phyloP scores from a whole-genome alignment of 2,888 invertebrate species.

The Drosophila austrosaltans region DNA sequence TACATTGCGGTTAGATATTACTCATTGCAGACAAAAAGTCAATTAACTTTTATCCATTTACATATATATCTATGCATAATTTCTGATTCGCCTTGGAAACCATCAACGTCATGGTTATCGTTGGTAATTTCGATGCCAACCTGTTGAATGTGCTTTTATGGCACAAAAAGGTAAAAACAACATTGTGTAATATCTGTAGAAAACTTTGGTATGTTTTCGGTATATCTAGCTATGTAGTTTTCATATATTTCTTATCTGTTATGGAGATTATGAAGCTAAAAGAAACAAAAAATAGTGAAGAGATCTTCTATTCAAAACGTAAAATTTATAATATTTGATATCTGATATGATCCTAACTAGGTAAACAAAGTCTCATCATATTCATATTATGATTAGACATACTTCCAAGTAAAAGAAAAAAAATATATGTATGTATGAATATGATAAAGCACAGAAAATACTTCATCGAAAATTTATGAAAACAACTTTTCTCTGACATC shows the following conservation, averaged over 20 bases:
- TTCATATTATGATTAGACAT: neutral
- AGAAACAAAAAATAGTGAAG: neutral
- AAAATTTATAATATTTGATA: slow-evolving; percentile 11
- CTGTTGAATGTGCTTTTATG: slow-evolving; percentile 6
- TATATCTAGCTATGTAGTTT: slow-evolving; percentile 7
- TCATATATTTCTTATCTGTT: slow-evolving; percentile 41
- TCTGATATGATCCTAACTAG: neutral
- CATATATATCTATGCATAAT: slow-evolving; percentile 11
- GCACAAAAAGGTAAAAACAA: neutral
- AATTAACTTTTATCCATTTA: slow-evolving; percentile 10
- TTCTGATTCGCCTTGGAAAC: slow-evolving; percentile 15
- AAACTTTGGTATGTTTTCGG: neutral
- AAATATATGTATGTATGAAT: neutral
- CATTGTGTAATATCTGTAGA: slow-evolving; percentile 6
- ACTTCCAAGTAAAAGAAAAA: neutral
- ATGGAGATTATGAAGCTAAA: slow-evolving; percentile 10
- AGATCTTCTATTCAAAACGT: neutral
- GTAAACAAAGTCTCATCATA: neutral
- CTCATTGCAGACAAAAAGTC: slow-evolving; percentile 36
- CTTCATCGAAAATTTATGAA: neutral
- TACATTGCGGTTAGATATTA: slow-evolving; percentile 33
- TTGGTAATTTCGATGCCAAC: slow-evolving; percentile 6
- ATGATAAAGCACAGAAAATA: slow-evolving; percentile 6
- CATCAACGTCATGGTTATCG: neutral
- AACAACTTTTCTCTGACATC: slow-evolving; percentile 1